A percentile compares a stretch with the other conserved stretches of the same genome.
Evolutionary conservation across 2,888 invertebrate species (phyloP).

Genomic region (Gymnoscelis rufifasciata): DNA sequence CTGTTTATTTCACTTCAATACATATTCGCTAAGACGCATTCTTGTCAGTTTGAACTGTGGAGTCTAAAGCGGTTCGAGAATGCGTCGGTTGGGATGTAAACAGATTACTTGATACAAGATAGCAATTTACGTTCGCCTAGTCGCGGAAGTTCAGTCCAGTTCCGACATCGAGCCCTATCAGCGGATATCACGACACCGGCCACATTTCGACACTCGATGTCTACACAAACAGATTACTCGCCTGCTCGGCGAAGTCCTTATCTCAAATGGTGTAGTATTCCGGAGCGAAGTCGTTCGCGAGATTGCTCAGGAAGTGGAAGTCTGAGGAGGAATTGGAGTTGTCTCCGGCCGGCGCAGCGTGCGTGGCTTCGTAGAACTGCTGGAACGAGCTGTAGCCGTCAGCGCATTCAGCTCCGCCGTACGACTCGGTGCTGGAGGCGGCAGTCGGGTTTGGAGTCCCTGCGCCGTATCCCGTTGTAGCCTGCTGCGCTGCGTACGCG

Average conservation of each 20-base stretch:
- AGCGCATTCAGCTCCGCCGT: constrained; percentile 71
- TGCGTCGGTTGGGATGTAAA: not conserved
- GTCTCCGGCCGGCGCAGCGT: constrained; percentile 81
- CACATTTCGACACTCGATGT: constrained; percentile 22
- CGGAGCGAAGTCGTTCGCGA: constrained; percentile 95
- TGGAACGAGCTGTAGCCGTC: constrained; percentile 85
- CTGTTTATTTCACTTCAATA: constrained; percentile 18
- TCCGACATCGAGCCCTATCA: constrained; percentile 41
- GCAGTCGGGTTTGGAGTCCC: constrained; percentile 36
- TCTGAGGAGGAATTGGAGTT: constrained; percentile 96
- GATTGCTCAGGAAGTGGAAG: constrained; percentile 94
- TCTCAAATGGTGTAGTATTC: constrained; percentile 89
- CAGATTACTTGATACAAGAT: constrained; percentile 26
- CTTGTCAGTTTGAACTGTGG: not conserved
- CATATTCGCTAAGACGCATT: not conserved
- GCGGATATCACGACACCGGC: constrained; percentile 11
- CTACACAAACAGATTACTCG: constrained; percentile 75
- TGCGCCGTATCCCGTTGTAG: constrained; percentile 42
- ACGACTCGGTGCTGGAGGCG: constrained; percentile 63
- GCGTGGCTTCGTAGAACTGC: constrained; percentile 82
- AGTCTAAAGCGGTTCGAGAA: constrained; percentile 1
- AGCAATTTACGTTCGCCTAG: constrained; percentile 50
- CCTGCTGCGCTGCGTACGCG: constrained; percentile 58
- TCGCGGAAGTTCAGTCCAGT: constrained; percentile 45
- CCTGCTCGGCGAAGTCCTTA: constrained; percentile 77